Percentiles rank a stretch among this genome's conserved stretches.
Evolutionary conservation across 2,888 invertebrate species (phyloP).

Genomic region (Ichneumoninae sp.): DNA sequence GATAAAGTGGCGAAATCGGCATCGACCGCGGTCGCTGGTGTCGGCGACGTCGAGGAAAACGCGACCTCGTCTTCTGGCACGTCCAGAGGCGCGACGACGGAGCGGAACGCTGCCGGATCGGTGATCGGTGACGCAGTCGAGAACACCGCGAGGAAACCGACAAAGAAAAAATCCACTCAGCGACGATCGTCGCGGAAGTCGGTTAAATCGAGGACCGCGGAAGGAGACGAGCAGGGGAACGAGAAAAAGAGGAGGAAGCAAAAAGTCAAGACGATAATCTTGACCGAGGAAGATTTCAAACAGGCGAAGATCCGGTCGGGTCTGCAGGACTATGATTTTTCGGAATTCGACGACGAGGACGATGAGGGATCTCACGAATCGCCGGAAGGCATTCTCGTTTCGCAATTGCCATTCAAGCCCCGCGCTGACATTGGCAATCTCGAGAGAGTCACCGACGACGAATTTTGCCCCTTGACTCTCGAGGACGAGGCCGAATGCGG

Average conservation of each 20-base stretch:
- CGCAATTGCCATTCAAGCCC: constrained; percentile 79
- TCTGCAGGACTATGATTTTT: constrained; percentile 76
- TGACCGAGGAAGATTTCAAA: constrained; percentile 76
- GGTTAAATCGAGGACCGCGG: constrained; percentile 29
- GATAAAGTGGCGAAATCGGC: constrained; percentile 18
- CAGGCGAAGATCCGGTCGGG: constrained; percentile 55
- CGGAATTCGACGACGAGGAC: constrained; percentile 78
- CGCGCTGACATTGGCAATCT: constrained; percentile 79
- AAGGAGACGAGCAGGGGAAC: constrained; percentile 22
- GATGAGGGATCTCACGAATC: constrained; percentile 65
- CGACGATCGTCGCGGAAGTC: constrained; percentile 10
- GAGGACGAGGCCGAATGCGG: constrained; percentile 79
- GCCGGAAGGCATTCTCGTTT: constrained; percentile 74
- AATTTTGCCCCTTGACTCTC: constrained; percentile 81
- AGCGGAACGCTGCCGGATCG: neutral
- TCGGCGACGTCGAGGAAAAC: constrained; percentile 15
- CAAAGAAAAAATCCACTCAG: constrained; percentile 25
- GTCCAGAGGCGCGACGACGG: constrained; percentile 3
- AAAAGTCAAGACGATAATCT: constrained; percentile 71
- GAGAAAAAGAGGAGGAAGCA: constrained; percentile 63
- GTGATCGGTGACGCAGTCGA: constrained; percentile 16
- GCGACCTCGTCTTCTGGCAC: constrained; percentile 3
- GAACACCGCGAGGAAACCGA: constrained; percentile 41
- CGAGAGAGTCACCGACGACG: constrained; percentile 79
- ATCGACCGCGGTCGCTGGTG: constrained; percentile 1